Base-by-base conservation (phyloP, 2,888 invertebrate genomes). In the Dichetophora obliterata region DNA sequence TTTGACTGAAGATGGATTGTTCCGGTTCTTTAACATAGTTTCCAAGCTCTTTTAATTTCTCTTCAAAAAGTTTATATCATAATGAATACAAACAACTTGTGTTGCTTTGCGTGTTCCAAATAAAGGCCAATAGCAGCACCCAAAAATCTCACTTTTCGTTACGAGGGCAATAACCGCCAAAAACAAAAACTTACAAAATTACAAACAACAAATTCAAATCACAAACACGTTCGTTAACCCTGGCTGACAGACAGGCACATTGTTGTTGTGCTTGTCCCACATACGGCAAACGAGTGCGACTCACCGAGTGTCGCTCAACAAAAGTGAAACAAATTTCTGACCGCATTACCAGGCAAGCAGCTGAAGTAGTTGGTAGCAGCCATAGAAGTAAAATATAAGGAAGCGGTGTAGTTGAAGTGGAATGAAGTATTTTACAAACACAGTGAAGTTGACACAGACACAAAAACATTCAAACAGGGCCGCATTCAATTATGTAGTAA, bases 301-400 rank as follows among this genome's bases (percentile, higher is more conserved):
- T 54, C 65, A 80, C 79, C 77, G 80, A 79, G 79, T 78, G 80
- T 79, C 77, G 81, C 82, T 82, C 80, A 84, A 83, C 83, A 86
- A 86, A 86, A 86, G 86, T 86, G 86, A 86, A 86, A 86, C 85
- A 86, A 84, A 85, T 85, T 84, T 85, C 85, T 85, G 85, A 84
- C 83, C 81, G 82, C 61, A 72, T 54, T 75, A 83, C 78, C 81
- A 84, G 86, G 85, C 78, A 71, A 74, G 63, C 75, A 81, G 68
- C 65, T 70, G 54, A 54, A 68, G 69, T 22, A 68, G 74, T 16
- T 24, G 71, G 63, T 16, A 48, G 43, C 61, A 43, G 68, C 69
- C n/a, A n/a, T n/a, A n/a, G n/a, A n/a, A n/a, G n/a, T n/a, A n/a
- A n/a, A n/a, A n/a, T n/a, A n/a, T n/a, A n/a, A n/a, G n/a, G n/a